Conservation (phyloP, 2,888 invertebrate species). For the Aporophyla nigra region DNA sequence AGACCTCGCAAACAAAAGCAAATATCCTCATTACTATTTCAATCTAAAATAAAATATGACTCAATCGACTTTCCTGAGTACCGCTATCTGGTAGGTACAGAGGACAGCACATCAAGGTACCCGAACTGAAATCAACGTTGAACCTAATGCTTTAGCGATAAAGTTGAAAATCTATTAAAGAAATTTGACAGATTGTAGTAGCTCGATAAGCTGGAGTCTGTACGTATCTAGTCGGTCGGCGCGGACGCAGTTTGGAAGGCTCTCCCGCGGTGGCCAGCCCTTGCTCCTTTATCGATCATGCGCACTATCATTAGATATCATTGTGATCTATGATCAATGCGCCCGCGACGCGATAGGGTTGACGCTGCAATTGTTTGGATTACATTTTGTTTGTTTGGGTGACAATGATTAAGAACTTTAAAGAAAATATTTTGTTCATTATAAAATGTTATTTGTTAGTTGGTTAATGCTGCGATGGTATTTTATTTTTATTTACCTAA, state of each 20-base stretch:
- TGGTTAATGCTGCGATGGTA: no score
- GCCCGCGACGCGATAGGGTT: slow-evolving; percentile 74
- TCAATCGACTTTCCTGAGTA: slow-evolving; percentile 44
- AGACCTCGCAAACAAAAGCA: background rate
- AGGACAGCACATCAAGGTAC: no score
- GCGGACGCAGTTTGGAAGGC: slow-evolving; percentile 72
- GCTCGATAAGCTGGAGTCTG: no score
- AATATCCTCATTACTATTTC: background rate
- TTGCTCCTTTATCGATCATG: slow-evolving; percentile 85
- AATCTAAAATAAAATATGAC: slow-evolving; percentile 31
- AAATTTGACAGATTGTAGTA: no score
- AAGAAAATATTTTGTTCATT: no score
- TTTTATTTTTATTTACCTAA: no score
- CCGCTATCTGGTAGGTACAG: slow-evolving; percentile 1
- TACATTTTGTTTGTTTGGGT: background rate
- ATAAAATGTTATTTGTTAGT: no score
- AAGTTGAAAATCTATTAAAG: no score
- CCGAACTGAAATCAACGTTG: no score
- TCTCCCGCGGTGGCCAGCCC: slow-evolving; percentile 84
- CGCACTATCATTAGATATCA: slow-evolving; percentile 89
- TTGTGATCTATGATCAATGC: slow-evolving; percentile 88
- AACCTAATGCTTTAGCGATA: no score
- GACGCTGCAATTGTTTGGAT: slow-evolving; percentile 42
- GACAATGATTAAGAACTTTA: background rate
- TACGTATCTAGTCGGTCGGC: slow-evolving; percentile 38